Evolutionary conservation across 2,797 vertebrate species (phyloP).

Genomic region (Scarus forsteni): DNA sequence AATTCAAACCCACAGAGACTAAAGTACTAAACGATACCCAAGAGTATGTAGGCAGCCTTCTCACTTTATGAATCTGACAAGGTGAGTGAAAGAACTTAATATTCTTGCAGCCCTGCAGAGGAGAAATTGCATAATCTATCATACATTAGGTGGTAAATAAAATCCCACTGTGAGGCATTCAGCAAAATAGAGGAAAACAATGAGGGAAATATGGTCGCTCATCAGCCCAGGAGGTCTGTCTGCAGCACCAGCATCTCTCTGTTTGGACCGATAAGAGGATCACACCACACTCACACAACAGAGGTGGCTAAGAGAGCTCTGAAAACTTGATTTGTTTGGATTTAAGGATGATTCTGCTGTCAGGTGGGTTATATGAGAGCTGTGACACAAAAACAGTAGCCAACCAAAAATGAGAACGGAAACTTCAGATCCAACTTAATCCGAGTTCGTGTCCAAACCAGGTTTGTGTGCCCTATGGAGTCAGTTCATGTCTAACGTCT

Average conservation of each 20-base stretch:
- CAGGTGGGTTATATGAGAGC: background rate
- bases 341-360: slow-evolving; percentile 9
- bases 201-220: slow-evolving; percentile 25
- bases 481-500: background rate
- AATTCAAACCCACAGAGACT: slow-evolving; percentile 13
- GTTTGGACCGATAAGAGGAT: background rate
- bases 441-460: background rate
- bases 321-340: slow-evolving; percentile 9
- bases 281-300: background rate
- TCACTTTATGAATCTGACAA: slow-evolving; percentile 26
- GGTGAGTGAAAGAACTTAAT: slow-evolving; percentile 44
- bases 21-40: background rate
- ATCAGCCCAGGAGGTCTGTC: slow-evolving; percentile 36
- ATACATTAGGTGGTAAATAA: slow-evolving; percentile 40
- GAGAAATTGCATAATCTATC: slow-evolving; percentile 45
- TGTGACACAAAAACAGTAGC: slow-evolving; percentile 6
- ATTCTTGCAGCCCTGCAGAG: slow-evolving; percentile 40
- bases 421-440: slow-evolving; percentile 9
- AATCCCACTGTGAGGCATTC: slow-evolving; percentile 32
- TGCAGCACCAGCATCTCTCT: slow-evolving; percentile 27
- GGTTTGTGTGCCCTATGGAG: background rate
- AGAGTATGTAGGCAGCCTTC: slow-evolving; percentile 17
- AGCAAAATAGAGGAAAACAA: slow-evolving; percentile 43
- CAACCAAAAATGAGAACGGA: slow-evolving; percentile 8
- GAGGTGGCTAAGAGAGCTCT: background rate